These are phyloP conservation scores for Corythaixoides concolor DNA, from an alignment of 2,113 vertebrate genomes.

Conservation along the genomic window DNA sequence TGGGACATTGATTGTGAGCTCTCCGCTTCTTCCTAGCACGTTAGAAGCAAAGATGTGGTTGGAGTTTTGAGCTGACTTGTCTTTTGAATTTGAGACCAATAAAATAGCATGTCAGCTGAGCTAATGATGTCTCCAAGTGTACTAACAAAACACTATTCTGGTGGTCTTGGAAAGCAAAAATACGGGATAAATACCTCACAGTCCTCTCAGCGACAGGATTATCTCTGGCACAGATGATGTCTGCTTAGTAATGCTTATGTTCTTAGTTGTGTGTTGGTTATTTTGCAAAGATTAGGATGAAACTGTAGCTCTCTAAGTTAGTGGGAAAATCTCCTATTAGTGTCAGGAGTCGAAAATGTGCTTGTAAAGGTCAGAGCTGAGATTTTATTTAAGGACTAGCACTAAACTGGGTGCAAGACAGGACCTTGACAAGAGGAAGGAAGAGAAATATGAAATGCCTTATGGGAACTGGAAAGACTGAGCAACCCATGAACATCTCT, in stretches of 20 bases:
- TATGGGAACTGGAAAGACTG: not conserved
- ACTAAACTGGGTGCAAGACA: not conserved
- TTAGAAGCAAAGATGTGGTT: not conserved
- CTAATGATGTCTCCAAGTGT: not conserved
- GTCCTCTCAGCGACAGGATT: not conserved
- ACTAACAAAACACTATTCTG: not conserved
- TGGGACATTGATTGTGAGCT: not conserved
- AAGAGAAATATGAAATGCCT: not conserved
- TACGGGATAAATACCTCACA: not conserved
- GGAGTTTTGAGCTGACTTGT: not conserved
- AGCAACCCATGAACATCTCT: not conserved
- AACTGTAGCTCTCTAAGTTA: not conserved
- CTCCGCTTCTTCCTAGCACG: not conserved
- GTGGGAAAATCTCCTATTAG: not conserved
- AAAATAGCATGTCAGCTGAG: not conserved
- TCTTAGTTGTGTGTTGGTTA: not conserved
- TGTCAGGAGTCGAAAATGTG: not conserved
- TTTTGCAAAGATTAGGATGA: conserved; percentile 20
- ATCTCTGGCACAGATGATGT: conserved; percentile 18
- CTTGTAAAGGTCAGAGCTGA: not conserved
- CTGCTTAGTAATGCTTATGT: not conserved
- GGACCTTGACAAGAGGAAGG: not conserved
- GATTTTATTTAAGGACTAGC: not conserved
- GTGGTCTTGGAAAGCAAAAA: conserved; percentile 24
- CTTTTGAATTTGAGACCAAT: not conserved